These are phyloP conservation scores for Perca flavescens DNA, from an alignment of 2,113 vertebrate species.

Conservation along the genomic window DNA sequence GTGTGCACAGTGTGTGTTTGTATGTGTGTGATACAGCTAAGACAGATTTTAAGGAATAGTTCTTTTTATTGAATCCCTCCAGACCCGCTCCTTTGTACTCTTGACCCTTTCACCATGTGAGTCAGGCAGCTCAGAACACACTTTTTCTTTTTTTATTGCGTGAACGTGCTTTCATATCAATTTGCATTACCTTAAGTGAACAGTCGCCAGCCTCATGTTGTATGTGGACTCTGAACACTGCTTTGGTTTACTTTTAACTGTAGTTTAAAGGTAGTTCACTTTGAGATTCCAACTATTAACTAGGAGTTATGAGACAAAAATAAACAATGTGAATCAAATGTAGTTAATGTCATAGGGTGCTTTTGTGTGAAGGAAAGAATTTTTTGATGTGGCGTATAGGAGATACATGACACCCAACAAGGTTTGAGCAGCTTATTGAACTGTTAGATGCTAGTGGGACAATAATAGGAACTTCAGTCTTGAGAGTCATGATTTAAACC, in stretches of 20 bases:
- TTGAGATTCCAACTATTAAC: neutral
- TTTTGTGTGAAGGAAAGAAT: neutral
- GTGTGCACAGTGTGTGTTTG: neutral
- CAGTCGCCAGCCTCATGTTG: neutral
- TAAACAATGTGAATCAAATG: neutral
- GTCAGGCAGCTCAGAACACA: conserved; percentile 1
- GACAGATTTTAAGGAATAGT: neutral
- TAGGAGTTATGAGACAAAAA: neutral
- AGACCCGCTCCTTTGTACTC: neutral
- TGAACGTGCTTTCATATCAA: conserved; percentile 1
- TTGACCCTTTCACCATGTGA: conserved; percentile 5
- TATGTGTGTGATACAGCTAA: neutral
- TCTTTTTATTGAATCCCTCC: conserved; percentile 1
- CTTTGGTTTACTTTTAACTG: neutral
- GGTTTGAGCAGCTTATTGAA: neutral
- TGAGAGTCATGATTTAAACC: neutral
- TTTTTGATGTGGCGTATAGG: neutral
- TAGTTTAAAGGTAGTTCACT: neutral
- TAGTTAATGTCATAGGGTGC: neutral
- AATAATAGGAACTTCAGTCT: neutral
- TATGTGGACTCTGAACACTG: neutral
- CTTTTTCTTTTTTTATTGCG: neutral
- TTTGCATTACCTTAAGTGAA: conserved; percentile 1
- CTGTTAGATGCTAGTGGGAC: neutral
- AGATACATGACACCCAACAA: neutral